A percentile compares a stretch with the other conserved stretches of the same genome.
Conservation (phyloP, 2,888 invertebrate genomes). For the Eumerus sabulonum region DNA sequence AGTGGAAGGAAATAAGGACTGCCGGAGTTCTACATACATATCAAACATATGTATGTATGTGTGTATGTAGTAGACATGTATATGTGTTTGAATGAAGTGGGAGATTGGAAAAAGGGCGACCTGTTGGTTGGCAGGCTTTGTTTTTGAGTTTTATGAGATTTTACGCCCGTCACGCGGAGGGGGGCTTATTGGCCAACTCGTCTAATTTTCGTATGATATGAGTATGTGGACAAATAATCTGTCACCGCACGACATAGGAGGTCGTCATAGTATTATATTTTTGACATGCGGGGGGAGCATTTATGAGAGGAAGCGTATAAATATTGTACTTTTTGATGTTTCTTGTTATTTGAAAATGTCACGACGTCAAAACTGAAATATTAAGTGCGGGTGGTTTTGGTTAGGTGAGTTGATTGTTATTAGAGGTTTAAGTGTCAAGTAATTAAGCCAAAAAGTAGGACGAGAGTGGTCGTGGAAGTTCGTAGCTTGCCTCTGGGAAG, state of each 20-base stretch:
- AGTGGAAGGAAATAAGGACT: neutral
- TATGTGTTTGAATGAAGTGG: neutral
- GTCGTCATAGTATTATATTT: constrained; percentile 20
- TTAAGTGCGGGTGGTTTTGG: too few relatives aligned
- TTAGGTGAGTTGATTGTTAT: too few relatives aligned
- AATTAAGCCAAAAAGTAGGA: too few relatives aligned
- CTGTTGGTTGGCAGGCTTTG: constrained; percentile 61
- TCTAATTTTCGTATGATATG: constrained; percentile 13
- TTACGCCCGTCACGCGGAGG: constrained; percentile 31
- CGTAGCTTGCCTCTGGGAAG: too few relatives aligned
- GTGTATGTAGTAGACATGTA: neutral
- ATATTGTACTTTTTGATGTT: neutral
- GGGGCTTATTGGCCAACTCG: constrained; percentile 41
- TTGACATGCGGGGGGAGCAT: neutral
- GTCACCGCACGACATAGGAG: constrained; percentile 4
- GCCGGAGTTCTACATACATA: too few relatives aligned
- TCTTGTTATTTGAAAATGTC: too few relatives aligned
- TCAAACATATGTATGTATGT: too few relatives aligned
- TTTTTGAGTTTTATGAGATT: constrained; percentile 65
- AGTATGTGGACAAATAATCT: too few relatives aligned
- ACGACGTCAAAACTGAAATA: too few relatives aligned
- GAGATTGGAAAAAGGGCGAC: constrained; percentile 34
- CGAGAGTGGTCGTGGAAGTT: too few relatives aligned
- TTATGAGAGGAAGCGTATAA: neutral
- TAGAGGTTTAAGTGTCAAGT: too few relatives aligned